Evolutionary conservation across 2,113 vertebrate genomes (phyloP).

Genomic region (human (Homo sapiens)): DNA sequence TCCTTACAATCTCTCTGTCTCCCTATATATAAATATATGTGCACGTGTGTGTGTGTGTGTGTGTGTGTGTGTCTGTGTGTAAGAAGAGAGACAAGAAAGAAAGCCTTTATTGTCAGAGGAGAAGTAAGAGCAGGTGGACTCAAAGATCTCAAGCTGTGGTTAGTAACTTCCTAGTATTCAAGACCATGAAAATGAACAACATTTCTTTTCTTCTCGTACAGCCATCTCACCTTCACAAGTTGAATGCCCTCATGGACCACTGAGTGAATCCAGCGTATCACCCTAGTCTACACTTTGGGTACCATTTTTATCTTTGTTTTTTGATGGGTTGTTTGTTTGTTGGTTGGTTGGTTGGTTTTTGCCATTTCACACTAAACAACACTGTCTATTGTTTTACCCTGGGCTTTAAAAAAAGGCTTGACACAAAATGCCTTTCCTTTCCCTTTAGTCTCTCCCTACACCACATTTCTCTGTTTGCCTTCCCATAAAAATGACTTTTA

Average conservation of each 20-base stretch:
- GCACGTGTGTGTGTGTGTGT: fast-evolving
- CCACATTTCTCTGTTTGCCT: too few relatives aligned
- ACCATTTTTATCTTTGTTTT: too few relatives aligned
- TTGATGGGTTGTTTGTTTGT: too few relatives aligned
- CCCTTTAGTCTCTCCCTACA: background rate
- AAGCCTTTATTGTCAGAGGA: background rate
- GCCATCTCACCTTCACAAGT: background rate
- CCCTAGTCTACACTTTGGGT: too few relatives aligned
- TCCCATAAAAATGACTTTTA: fast-evolving
- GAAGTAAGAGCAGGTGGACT: background rate
- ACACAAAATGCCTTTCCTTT: background rate
- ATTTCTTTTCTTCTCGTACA: background rate
- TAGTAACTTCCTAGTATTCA: background rate
- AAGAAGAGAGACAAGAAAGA: background rate
- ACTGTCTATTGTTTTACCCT: background rate
- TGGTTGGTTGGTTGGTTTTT: background rate
- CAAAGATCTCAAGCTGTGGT: background rate
- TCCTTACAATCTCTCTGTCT: background rate
- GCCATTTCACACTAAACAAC: background rate
- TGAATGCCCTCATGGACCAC: background rate
- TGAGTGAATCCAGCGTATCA: background rate
- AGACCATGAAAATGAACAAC: background rate
- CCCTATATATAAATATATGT: background rate
- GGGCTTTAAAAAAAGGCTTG: background rate
- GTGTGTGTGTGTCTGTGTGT: background rate